phyloP scores from a whole-genome alignment of 2,888 invertebrate genomes.

The Drosophila testacea region DNA sequence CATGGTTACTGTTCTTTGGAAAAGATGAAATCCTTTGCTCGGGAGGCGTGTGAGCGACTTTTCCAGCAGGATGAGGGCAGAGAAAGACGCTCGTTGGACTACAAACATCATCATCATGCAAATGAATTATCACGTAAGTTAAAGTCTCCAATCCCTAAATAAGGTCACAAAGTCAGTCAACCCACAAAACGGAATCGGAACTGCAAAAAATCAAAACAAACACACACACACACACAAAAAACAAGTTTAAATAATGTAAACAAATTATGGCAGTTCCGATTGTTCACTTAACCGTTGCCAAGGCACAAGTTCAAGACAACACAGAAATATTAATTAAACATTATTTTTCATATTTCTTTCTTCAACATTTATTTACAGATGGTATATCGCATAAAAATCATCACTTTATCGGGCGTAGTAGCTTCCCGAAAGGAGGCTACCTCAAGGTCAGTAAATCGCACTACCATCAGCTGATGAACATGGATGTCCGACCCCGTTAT shows the following conservation, averaged over 20 bases:
- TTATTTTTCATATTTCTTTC: constrained; percentile 11
- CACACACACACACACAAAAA: constrained; percentile 10
- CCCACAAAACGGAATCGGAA: constrained; percentile 65
- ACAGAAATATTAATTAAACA: constrained; percentile 12
- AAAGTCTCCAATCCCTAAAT: constrained; percentile 33
- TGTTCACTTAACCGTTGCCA: constrained; percentile 64
- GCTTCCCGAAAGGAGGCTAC: constrained; percentile 82
- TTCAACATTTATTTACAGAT: constrained; percentile 69
- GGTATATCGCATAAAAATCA: constrained; percentile 66
- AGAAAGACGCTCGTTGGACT: constrained; percentile 74
- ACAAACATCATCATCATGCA: constrained; percentile 43
- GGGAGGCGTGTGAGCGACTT: constrained; percentile 83
- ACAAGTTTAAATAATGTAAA: constrained; percentile 23
- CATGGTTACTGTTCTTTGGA: constrained; percentile 81
- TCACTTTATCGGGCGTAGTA: constrained; percentile 77
- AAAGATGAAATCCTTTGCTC: constrained; percentile 80
- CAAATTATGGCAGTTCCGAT: constrained; percentile 56
- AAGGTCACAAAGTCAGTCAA: constrained; percentile 82
- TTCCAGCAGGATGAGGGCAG: constrained; percentile 78
- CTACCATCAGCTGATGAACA: constrained; percentile 71
- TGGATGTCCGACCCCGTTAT: constrained; percentile 80
- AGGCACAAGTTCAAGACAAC: constrained; percentile 71
- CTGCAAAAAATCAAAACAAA: constrained; percentile 32
- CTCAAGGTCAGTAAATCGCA: constrained; percentile 80
- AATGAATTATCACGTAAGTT: constrained; percentile 20